Percentiles rank a stretch among this genome's conserved stretches.
Evolutionary conservation across 2,113 vertebrate genomes (phyloP).

Genomic region (Lasiurus borealis): DNA sequence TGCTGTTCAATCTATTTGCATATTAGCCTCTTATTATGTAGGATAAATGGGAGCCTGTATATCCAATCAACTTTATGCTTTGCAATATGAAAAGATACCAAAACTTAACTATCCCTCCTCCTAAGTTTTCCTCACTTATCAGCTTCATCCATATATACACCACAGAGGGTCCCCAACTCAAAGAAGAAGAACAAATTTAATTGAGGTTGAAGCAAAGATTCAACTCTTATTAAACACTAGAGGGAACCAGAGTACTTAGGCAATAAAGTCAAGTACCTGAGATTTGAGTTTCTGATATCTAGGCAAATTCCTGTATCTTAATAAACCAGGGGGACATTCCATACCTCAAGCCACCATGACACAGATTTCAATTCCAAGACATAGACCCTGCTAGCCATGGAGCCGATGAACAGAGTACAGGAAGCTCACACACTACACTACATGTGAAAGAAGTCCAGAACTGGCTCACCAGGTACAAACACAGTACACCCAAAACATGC

Average conservation of each 20-base stretch:
- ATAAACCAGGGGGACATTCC: constrained; percentile 20
- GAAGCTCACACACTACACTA: neutral
- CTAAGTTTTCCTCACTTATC: neutral
- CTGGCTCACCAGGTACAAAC: constrained; percentile 3
- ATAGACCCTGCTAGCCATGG: neutral
- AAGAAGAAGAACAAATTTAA: neutral
- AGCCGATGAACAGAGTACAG: neutral
- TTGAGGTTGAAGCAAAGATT: constrained; percentile 18
- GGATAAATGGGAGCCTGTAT: neutral
- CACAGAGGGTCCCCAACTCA: neutral
- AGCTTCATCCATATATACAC: neutral
- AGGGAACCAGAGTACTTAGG: constrained; percentile 40
- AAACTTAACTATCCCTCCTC: constrained; percentile 39
- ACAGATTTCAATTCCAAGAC: constrained; percentile 19
- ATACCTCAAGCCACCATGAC: neutral
- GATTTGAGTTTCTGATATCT: neutral
- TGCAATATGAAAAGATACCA: constrained; percentile 38
- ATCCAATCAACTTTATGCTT: constrained; percentile 12
- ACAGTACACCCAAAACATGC: constrained; percentile 62
- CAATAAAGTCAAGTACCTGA: constrained; percentile 7
- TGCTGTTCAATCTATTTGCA: too few species aligned
- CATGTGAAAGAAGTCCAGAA: neutral
- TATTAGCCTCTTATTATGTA: too few species aligned
- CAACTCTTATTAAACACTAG: constrained; percentile 42
- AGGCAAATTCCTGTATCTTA: neutral